Evolutionary conservation across 2,113 vertebrate genomes (phyloP).

Genomic region (Melozone crissalis): DNA sequence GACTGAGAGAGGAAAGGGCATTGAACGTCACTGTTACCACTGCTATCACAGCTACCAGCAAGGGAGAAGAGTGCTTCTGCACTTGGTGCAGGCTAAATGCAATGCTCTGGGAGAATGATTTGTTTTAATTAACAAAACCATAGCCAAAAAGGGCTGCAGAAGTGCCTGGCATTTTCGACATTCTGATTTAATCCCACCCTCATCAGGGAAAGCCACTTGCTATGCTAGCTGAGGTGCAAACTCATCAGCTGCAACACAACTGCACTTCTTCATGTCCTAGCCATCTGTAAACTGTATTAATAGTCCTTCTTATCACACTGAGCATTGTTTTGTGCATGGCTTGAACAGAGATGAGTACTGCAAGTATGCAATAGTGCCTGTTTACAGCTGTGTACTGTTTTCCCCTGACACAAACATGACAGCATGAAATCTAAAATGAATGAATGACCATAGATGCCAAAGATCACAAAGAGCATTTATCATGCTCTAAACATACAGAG

Average conservation of each 20-base stretch:
- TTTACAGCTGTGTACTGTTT: neutral
- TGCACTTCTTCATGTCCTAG: neutral
- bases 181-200: neutral
- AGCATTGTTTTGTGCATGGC: neutral
- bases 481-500: neutral
- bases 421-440: neutral
- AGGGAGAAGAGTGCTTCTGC: neutral
- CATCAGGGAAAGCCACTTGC: neutral
- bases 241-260: constrained; percentile 2
- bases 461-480: neutral
- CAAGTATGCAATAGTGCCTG: neutral
- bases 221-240: neutral
- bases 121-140: neutral
- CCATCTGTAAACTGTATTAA: constrained; percentile 1
- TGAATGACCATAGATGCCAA: neutral
- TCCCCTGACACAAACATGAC: neutral
- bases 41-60: neutral
- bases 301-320: neutral
- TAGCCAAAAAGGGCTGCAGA: neutral
- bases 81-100: neutral
- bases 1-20: neutral
- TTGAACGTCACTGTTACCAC: neutral
- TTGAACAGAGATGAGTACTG: neutral
- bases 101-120: neutral
- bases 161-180: neutral